These are phyloP conservation scores for Corvus moneduloides DNA, from an alignment of 2,113 vertebrate genomes.

Conservation along the genomic window DNA sequence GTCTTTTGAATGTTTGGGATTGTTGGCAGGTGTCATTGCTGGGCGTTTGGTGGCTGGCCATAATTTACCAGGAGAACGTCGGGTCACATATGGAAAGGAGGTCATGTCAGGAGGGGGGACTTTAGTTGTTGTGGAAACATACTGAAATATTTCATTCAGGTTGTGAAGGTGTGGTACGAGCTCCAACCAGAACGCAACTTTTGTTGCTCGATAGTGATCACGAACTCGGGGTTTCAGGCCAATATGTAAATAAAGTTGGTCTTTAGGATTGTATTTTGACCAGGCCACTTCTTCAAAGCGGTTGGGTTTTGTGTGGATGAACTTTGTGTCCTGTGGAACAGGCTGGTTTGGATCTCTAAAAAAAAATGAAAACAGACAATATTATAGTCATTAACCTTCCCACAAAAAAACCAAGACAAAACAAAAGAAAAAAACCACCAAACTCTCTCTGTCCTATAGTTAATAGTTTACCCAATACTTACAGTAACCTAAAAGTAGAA, in stretches of 20 bases:
- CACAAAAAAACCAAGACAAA: not conserved
- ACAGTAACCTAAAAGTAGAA: not conserved
- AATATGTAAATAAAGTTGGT: slow-evolving; percentile 95
- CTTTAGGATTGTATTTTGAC: slow-evolving; percentile 96
- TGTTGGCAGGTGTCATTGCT: slow-evolving; percentile 83
- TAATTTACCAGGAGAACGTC: slow-evolving; percentile 87
- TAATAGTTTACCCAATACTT: not conserved
- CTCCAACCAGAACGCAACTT: slow-evolving; percentile 97
- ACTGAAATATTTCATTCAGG: slow-evolving; percentile 92
- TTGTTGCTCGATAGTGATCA: slow-evolving; percentile 94
- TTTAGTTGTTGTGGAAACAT: slow-evolving; percentile 93
- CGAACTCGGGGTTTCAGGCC: slow-evolving; percentile 91
- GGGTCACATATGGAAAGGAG: slow-evolving; percentile 87
- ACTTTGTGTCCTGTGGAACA: slow-evolving; percentile 96
- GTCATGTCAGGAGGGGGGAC: slow-evolving; percentile 93
- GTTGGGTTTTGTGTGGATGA: slow-evolving; percentile 96
- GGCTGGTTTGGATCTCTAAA: slow-evolving; percentile 93
- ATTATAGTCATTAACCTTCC: not conserved
- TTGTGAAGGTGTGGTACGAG: slow-evolving; percentile 93
- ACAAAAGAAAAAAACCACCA: not conserved
- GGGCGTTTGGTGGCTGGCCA: slow-evolving; percentile 96
- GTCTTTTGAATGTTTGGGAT: slow-evolving; percentile 86
- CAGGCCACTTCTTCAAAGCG: slow-evolving; percentile 97
- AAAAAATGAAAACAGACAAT: slow-evolving; percentile 19
- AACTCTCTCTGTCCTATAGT: accelerated